A percentile compares a stretch with the other conserved stretches of the same genome.
Evolutionary conservation across 2,113 vertebrate species (phyloP).

Genomic region (Pyrgilauda ruficollis): DNA sequence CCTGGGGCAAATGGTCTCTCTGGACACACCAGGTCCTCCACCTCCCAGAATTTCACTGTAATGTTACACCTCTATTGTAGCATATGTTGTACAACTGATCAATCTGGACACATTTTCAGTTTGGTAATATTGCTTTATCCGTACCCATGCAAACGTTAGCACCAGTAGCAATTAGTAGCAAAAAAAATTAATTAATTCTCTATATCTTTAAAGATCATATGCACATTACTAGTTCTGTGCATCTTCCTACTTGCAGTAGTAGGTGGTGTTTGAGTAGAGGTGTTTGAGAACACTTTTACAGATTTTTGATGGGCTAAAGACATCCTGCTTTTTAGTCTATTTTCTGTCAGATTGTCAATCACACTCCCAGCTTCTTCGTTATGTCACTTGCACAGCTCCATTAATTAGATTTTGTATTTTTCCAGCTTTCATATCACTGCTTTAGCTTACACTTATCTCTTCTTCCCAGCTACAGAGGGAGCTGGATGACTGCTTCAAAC

Average conservation of each 20-base stretch:
- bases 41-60: background rate
- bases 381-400: background rate
- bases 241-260: background rate
- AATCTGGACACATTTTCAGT: background rate
- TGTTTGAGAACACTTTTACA: background rate
- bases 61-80: background rate
- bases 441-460: conserved; percentile 31
- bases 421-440: background rate
- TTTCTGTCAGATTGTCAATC: conserved; percentile 14
- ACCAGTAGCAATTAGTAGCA: background rate
- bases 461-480: conserved; percentile 40
- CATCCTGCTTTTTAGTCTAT: background rate
- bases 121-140: background rate
- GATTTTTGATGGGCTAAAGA: background rate
- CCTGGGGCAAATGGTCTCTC: background rate
- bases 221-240: background rate
- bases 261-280: background rate
- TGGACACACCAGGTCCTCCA: background rate
- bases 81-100: background rate
- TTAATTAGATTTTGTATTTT: conserved; percentile 32
- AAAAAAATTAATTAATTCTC: background rate
- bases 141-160: background rate
- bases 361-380: background rate
- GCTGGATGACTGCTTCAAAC: conserved; percentile 15
- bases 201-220: background rate